These are phyloP conservation scores for Polyommatus iphigenia DNA, from an alignment of 2,888 invertebrate species.

Conservation along the genomic window DNA sequence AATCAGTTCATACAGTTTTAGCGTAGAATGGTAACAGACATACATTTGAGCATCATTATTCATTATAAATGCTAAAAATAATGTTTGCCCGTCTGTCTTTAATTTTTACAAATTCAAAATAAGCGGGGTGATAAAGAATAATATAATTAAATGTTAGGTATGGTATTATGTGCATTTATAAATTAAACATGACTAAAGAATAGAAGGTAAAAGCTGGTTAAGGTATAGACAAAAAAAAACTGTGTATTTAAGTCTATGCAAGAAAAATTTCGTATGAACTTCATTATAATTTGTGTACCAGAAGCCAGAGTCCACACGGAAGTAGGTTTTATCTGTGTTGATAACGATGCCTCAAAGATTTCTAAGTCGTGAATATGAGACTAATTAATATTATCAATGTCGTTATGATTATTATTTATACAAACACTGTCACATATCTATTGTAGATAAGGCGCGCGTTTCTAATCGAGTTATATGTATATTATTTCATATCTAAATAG, in stretches of 20 bases:
- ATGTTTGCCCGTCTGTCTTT: too few species aligned
- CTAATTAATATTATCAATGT: constrained; percentile 14
- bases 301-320: not conserved
- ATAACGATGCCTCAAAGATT: not conserved
- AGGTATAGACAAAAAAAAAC: not conserved
- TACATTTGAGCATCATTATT: too few species aligned
- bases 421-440: not conserved
- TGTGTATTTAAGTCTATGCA: not conserved
- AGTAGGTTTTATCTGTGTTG: not conserved
- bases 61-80: too few species aligned
- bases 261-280: not conserved
- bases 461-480: not conserved
- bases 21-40: too few species aligned
- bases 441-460: not conserved
- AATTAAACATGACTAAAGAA: too few species aligned
- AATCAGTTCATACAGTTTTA: too few species aligned
- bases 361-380: not conserved
- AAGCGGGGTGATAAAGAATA: too few species aligned
- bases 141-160: too few species aligned
- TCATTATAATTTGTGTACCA: not conserved
- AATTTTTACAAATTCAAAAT: too few species aligned
- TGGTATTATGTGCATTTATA: too few species aligned
- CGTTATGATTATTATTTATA: not conserved
- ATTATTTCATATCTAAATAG: constrained; percentile 4
- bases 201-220: not conserved